phyloP scores from a whole-genome alignment of 2,797 vertebrate species.

The Todus mexicanus region DNA sequence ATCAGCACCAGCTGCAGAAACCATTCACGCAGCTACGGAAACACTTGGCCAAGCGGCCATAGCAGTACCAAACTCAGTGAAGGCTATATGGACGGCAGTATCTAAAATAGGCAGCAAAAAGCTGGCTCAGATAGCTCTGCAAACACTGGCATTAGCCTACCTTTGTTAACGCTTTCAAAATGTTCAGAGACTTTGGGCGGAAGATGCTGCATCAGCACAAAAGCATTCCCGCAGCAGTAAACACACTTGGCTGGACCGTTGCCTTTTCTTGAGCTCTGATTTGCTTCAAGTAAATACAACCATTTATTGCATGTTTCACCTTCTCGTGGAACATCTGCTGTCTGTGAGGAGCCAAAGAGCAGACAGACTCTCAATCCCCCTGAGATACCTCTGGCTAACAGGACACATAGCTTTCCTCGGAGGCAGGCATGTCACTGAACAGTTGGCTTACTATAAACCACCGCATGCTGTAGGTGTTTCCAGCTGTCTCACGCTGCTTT shows the following conservation, averaged over 20 bases:
- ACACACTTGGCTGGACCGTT: slow-evolving; percentile 29
- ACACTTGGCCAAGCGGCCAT: neutral
- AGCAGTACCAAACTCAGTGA: neutral
- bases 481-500: neutral
- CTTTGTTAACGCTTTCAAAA: neutral
- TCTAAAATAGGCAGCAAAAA: neutral
- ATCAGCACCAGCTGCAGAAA: neutral
- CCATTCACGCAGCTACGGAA: neutral
- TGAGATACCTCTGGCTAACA: slow-evolving; percentile 37
- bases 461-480: neutral
- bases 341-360: slow-evolving; percentile 41
- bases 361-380: slow-evolving; percentile 11
- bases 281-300: slow-evolving; percentile 39
- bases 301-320: slow-evolving; percentile 46
- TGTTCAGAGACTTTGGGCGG: neutral
- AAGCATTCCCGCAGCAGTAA: slow-evolving; percentile 11
- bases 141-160: neutral
- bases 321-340: slow-evolving; percentile 55
- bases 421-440: slow-evolving; percentile 38
- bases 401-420: slow-evolving; percentile 15
- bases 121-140: neutral
- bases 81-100: neutral
- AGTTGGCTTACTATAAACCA: slow-evolving; percentile 38
- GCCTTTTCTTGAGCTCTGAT: slow-evolving; percentile 28
- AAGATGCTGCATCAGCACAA: slow-evolving; percentile 37